Base-by-base conservation (phyloP, 2,113 vertebrate genomes). In the Cynopterus brachyotis region DNA sequence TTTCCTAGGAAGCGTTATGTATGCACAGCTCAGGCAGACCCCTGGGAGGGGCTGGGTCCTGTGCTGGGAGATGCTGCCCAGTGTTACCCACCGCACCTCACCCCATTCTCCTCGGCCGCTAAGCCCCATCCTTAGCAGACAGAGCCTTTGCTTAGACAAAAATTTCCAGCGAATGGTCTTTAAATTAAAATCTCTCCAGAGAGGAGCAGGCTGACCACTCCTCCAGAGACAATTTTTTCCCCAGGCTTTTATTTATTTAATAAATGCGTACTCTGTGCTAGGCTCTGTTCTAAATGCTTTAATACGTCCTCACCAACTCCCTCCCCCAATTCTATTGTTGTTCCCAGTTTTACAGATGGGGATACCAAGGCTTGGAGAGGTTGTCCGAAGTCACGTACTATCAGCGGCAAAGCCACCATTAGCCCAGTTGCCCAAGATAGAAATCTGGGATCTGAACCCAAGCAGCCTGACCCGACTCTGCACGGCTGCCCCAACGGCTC, bases 61-160 rank as follows among this genome's bases (percentile, higher is more conserved):
- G 9, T 28, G 64, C 30, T 3, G 1, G 6, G n/a, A 70, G 66
- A 17, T 16, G 24, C 17, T 16, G 15, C 26, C 3, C 24, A 2
- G 0, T 32, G 42, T 13, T 8, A 1, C 47, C 40, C 8, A 8
- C 11, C 10, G 13, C 40, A 72, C 22, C 5, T 1, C 16, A 22
- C 4, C 13, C n/a, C 40, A 16, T 1, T 0, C 0, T 0, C 30
- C 60, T 35, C 5, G 19, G 13, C 26, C 6, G 9, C 40, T 30
- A 13, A 24, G 47, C 26, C 26, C 19, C 2, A 6, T 37, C 32
- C 3, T 35, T 60, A 45, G 3, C 15, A 16, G n/a, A 32, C 15
- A 16, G n/a, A 32, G n/a, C 28, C 40, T 94, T 42, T 60, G 55
- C 40, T 66, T 8, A 72, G 47, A 32, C 15, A 47, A 5, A 17